Percentiles rank a stretch among this genome's conserved stretches.
phyloP scores from a whole-genome alignment of 2,888 invertebrate genomes.

The Tinea trinotella region DNA sequence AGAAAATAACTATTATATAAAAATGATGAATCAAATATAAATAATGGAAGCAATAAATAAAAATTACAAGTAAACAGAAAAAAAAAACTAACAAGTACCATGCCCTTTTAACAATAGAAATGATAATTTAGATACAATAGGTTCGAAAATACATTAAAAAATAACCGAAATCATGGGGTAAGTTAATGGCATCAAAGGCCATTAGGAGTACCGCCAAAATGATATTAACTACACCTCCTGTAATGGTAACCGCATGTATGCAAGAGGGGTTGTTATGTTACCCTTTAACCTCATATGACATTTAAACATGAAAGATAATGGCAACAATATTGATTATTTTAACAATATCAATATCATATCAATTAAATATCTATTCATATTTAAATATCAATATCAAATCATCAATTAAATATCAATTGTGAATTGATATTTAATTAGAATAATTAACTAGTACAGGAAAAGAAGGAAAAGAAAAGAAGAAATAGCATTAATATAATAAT shows the following conservation, averaged over 20 bases:
- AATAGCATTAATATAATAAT: too few relatives aligned
- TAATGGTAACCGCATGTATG: constrained; percentile 59
- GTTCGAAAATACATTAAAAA: constrained; percentile 54
- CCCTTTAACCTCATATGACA: constrained; percentile 16
- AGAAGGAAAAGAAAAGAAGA: too few relatives aligned
- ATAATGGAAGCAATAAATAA: constrained; percentile 53
- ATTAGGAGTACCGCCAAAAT: constrained; percentile 45
- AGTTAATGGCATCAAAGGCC: constrained; percentile 54
- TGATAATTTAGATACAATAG: constrained; percentile 37
- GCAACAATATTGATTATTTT: neutral
- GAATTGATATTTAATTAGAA: too few relatives aligned
- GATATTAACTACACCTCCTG: constrained; percentile 52
- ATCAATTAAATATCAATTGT: too few relatives aligned
- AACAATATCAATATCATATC: too few relatives aligned
- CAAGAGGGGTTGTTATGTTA: constrained; percentile 33
- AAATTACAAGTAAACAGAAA: constrained; percentile 45
- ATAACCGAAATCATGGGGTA: constrained; percentile 44
- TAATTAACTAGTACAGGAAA: too few relatives aligned
- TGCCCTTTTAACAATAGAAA: constrained; percentile 46
- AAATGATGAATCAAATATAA: constrained; percentile 30
- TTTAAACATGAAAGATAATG: constrained; percentile 1
- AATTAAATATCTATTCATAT: neutral
- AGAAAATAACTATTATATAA: constrained; percentile 27
- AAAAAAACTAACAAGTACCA: constrained; percentile 37
- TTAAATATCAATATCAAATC: too few relatives aligned